phyloP scores from a whole-genome alignment of 2,888 invertebrate genomes.

The Thecophora atra region DNA sequence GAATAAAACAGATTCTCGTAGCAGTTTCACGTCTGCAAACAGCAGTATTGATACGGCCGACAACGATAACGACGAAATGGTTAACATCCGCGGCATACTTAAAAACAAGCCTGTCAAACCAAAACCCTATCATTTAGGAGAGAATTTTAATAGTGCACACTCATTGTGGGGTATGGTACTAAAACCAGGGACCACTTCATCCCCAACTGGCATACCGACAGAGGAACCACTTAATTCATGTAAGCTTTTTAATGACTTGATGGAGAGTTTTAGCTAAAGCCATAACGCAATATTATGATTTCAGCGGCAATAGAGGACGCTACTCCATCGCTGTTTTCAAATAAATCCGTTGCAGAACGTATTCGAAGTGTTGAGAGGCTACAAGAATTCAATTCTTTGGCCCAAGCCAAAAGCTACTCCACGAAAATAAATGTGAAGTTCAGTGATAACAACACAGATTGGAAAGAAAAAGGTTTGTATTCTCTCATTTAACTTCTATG shows the following conservation, averaged over 20 bases:
- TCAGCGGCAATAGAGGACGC: constrained; percentile 43
- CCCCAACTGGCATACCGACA: constrained; percentile 45
- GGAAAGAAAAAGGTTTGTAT: constrained; percentile 58
- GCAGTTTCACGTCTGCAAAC: constrained; percentile 59
- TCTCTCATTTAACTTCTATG: neutral
- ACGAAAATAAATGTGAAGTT: constrained; percentile 71
- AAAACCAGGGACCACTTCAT: constrained; percentile 56
- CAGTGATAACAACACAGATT: constrained; percentile 52
- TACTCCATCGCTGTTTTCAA: constrained; percentile 40
- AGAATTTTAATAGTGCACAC: constrained; percentile 69
- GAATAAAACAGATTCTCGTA: constrained; percentile 46
- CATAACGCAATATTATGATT: constrained; percentile 15
- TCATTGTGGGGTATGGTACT: constrained; percentile 69
- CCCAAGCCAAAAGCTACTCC: constrained; percentile 67
- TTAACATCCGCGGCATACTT: constrained; percentile 74
- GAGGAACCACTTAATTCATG: constrained; percentile 45
- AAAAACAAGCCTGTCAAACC: constrained; percentile 80
- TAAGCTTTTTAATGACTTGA: constrained; percentile 37
- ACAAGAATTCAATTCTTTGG: constrained; percentile 51
- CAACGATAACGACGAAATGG: constrained; percentile 64
- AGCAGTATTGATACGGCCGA: constrained; percentile 60
- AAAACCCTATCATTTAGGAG: constrained; percentile 78
- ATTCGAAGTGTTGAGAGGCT: constrained; percentile 67
- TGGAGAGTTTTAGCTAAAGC: neutral
- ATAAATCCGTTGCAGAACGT: constrained; percentile 67